These are phyloP conservation scores for Drosophila paranaensis DNA, from an alignment of 2,888 invertebrate genomes.

Conservation along the genomic window DNA sequence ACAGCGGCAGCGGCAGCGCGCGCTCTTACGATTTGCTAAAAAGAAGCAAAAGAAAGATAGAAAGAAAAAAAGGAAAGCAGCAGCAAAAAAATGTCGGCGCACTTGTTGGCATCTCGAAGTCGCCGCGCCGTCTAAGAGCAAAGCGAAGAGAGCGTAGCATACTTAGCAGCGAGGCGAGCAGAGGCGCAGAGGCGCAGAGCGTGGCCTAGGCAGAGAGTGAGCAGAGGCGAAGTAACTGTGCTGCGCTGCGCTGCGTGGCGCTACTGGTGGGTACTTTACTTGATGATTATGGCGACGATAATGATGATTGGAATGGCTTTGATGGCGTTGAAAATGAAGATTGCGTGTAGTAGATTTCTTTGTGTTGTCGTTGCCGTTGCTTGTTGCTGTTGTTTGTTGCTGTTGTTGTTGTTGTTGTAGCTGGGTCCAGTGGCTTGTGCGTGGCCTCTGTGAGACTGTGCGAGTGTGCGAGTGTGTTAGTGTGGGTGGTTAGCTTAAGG, in stretches of 20 bases:
- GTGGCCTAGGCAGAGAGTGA: background rate
- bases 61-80: background rate
- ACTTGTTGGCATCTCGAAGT: conserved; percentile 74
- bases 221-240: background rate
- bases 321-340: conserved; percentile 84
- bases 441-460: conserved; percentile 13
- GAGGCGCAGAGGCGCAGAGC: conserved; percentile 20
- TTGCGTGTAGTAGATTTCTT: conserved; percentile 80
- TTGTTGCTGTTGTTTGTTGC: background rate
- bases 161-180: conserved; percentile 19
- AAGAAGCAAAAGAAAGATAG: background rate
- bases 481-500: conserved; percentile 46
- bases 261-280: conserved; percentile 84
- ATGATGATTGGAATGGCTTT: conserved; percentile 84
- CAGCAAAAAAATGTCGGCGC: conserved; percentile 54
- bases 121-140: conserved; percentile 50
- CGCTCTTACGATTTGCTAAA: conserved; percentile 35
- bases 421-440: conserved; percentile 31
- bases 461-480: conserved; percentile 9
- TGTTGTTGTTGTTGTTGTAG: conserved; percentile 23
- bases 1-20: conserved; percentile 11
- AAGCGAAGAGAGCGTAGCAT: conserved; percentile 16
- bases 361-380: conserved; percentile 17
- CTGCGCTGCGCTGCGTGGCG: conserved; percentile 37
- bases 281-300: conserved; percentile 84